Evolutionary conservation across 2,797 vertebrate genomes (phyloP).

Genomic region (Bucorvus abyssinicus): DNA sequence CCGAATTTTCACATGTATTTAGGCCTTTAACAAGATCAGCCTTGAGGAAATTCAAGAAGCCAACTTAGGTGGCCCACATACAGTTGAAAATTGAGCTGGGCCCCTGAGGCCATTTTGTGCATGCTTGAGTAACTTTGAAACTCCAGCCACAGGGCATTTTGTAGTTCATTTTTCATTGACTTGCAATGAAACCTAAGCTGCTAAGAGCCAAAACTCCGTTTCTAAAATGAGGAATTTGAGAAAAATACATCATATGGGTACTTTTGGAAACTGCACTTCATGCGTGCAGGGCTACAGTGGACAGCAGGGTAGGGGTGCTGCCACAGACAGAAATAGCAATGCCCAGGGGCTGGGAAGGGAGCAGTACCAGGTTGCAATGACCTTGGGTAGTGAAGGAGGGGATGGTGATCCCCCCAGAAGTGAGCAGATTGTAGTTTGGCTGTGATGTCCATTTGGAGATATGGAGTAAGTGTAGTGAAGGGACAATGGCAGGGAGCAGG

Average conservation of each 20-base stretch:
- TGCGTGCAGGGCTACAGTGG: neutral
- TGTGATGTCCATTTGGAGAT: neutral
- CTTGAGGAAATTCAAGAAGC: neutral
- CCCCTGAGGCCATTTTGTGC: neutral
- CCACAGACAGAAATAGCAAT: neutral
- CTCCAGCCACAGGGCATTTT: neutral
- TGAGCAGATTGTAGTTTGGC: neutral
- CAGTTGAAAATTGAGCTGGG: neutral
- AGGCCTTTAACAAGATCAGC: neutral
- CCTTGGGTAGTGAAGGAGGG: neutral
- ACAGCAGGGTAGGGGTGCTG: neutral
- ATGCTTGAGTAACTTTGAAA: neutral
- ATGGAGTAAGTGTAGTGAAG: accelerated
- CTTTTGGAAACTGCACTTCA: neutral
- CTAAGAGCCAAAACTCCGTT: neutral
- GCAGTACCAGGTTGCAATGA: accelerated
- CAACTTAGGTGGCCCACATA: neutral
- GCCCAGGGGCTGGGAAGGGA: neutral
- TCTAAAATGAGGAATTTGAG: neutral
- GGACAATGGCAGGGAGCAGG: accelerated
- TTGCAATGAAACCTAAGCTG: neutral
- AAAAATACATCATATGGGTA: neutral
- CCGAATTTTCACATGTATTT: neutral
- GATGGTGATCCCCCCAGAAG: neutral
- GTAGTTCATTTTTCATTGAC: neutral